Percentiles rank a stretch among this genome's conserved stretches.
Evolutionary conservation across 30 jellyfish, hydroid and myxozoan species (phyloP).

Genomic region (Hydractinia symbiolongicarpus): DNA sequence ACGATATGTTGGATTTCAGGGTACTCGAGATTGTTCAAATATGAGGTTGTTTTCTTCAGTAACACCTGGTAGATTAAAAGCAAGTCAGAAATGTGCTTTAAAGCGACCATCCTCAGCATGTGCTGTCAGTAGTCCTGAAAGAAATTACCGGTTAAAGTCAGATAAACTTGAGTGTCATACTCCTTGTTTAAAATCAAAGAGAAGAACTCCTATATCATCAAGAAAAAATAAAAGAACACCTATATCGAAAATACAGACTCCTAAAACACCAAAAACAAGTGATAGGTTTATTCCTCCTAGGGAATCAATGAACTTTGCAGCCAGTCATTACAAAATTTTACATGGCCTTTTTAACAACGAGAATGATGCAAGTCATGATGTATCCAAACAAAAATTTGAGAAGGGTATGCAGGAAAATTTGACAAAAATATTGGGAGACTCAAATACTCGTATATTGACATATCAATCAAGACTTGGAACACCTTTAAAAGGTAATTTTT

Average conservation of each 20-base stretch:
- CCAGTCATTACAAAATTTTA: slow-evolving; percentile 34
- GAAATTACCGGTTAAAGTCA: slow-evolving; percentile 4
- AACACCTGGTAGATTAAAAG: neutral
- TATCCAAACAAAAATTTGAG: neutral
- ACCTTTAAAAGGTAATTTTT: neutral
- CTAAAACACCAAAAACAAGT: slow-evolving; percentile 54
- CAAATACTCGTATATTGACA: neutral
- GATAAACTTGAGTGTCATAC: neutral
- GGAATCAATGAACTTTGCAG: slow-evolving; percentile 30
- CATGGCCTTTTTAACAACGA: neutral
- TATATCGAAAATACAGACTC: neutral
- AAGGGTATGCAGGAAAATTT: slow-evolving; percentile 4
- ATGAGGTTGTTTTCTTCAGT: neutral
- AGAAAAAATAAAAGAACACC: neutral
- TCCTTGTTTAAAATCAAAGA: neutral
- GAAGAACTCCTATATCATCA: neutral
- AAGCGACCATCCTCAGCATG: slow-evolving; percentile 43
- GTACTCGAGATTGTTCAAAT: neutral
- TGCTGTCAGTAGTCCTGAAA: slow-evolving; percentile 9
- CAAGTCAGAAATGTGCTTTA: neutral
- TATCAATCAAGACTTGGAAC: slow-evolving; percentile 15
- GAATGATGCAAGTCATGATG: neutral
- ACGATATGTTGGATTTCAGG: slow-evolving; percentile 10
- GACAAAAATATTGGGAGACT: slow-evolving; percentile 1
- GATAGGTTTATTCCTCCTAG: slow-evolving; percentile 87